Base-by-base conservation (phyloP, 1,140 invertebrate genomes). In the Drosophila eugracilis region DNA sequence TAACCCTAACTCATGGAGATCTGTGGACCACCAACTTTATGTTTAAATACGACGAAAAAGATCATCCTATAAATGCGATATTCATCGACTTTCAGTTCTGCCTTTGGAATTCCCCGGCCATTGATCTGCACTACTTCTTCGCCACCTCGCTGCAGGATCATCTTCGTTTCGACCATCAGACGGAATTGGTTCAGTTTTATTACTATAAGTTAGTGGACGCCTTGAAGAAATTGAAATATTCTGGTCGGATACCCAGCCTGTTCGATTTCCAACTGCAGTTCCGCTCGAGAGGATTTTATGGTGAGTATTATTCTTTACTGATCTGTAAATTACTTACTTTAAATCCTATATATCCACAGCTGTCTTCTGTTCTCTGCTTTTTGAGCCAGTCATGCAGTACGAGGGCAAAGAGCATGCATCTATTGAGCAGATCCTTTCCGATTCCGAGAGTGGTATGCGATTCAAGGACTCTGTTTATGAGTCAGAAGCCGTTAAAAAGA, bases 11-110 rank as follows among this genome's bases (percentile, higher is more conserved):
- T 60, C 94, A 95, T 48, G 95, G 94, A 2, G 95, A 95, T 81
- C 91, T 92, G 3, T 95, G 94, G 94, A 90, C 93, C 0, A 95
- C 94, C 41, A 95, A 95, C 58, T 93, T 95, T 74, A 85, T 95
- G 72, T 95, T 95, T 78, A 91, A 92, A 14, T 94, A 95, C 53
- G 88, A 93, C 52, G 57, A 32, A 1, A 10, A 44, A 12, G 44
- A 41, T 21, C 67, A 42, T 4, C 65, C 69, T 2, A 44, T 37
- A 2, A 90, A 91, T 72, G 63, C 75, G 22, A 73, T 90, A 10
- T 74, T 90, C 1, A 89, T 91, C 12, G 91, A 91, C 41, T 91
- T 91, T 24, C 91, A 91, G 53, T 89, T 90, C 22, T 69, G 78
- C 22, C 83, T 79, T 1, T 91, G 77, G 69, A 77, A 65, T 44